phyloP scores from a whole-genome alignment of 2,113 vertebrate genomes.

The Hemichromis elongatus region DNA sequence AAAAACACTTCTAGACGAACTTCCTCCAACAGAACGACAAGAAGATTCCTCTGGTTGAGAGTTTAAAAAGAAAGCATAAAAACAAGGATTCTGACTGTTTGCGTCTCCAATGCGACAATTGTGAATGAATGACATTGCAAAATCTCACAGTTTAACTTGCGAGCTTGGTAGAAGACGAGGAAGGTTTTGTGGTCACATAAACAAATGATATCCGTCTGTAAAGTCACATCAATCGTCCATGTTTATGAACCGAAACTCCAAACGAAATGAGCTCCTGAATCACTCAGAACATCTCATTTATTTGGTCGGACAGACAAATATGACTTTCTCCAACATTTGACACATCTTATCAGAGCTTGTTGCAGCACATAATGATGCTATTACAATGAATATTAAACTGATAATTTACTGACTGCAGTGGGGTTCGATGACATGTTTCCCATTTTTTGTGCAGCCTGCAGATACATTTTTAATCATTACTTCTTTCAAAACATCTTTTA shows the following conservation, averaged over 20 bases:
- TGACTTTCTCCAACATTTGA: not conserved
- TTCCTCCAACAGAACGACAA: not conserved
- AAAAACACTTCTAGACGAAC: not conserved
- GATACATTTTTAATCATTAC: not conserved
- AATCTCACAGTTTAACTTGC: not conserved
- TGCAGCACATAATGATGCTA: not conserved
- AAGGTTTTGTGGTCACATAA: not conserved
- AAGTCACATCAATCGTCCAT: rapidly evolving
- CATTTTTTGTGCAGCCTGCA: not conserved
- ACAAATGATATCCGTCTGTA: not conserved
- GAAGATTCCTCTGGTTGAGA: rapidly evolving
- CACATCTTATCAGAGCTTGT: not conserved
- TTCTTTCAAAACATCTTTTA: not conserved
- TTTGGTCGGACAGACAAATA: not conserved
- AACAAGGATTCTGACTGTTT: not conserved
- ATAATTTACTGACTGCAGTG: not conserved
- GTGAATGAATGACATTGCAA: not conserved
- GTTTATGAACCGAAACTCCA: not conserved
- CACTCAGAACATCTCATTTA: not conserved
- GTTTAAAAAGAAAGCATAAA: not conserved
- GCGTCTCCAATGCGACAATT: rapidly evolving
- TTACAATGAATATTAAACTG: not conserved
- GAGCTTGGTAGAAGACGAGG: not conserved
- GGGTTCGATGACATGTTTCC: not conserved
- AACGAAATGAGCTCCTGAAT: not conserved